Evolutionary conservation across 2,888 invertebrate species (phyloP), one percentile per base, ranked within the genome.

Genomic region (Harpalus rufipes): DNA sequence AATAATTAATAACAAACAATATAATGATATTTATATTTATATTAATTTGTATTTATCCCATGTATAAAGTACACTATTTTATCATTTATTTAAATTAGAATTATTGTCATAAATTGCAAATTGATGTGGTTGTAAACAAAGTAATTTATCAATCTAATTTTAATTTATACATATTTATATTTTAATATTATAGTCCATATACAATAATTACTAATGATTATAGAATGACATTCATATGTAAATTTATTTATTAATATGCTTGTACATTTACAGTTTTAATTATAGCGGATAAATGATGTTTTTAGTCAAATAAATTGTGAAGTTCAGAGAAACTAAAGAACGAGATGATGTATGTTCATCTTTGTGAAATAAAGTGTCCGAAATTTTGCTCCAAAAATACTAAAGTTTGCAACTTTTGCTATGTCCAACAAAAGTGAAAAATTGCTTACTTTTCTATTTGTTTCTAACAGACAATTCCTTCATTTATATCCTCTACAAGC

Each of bases 371-470:
- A 68, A 68, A 68, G 68, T 68, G 68, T 68, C 68, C 39, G 68
- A 68, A 68, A 68, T 68, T 39, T 68, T 8, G 68, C 32, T 68
- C 14, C 68, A 10, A 68, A 68, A 68, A 68, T 68, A 68, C 68
- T 32, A 32, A 68, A 68, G 68, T 68, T 68, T 68, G 68, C 68
- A 68, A 68, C 68, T 68, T 65, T n/a, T 68, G 32, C 68, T 10
- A 68, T 68, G 68, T 68, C 68, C 39, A 63, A 68, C 68, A n/a
- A 74, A 74, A 74, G 21, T 74, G 74, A 74, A 56, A 74, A 74
- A 74, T 74, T 74, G 74, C 51, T 74, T 74, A 74, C 12, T 74
- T 74, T 74, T 44, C 44, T 74, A 18, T 74, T 74, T 74, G 51
- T 2, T 12, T 74, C 21, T 74, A 21, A 44, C 74, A 44, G 74